A percentile compares a stretch with the other conserved stretches of the same genome.
Conservation (phyloP, 2,113 vertebrate genomes). For the Lepisosteus osseus region DNA sequence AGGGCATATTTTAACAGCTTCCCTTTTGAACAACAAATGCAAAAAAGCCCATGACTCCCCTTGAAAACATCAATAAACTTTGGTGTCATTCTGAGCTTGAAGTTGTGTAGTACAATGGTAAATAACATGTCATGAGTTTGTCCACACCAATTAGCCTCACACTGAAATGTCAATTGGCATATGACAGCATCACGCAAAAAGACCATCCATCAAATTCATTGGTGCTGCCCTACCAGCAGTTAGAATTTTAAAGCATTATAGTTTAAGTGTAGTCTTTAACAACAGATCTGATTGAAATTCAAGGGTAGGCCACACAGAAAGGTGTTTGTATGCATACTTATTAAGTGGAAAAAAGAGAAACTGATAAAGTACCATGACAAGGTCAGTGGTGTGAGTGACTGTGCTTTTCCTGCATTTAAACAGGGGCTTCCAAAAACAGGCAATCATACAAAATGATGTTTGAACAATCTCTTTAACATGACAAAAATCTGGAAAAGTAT, state of each 20-base stretch:
- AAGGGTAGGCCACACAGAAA: not conserved
- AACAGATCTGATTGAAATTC: not conserved
- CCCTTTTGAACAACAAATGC: not conserved
- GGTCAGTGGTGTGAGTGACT: too few relatives aligned
- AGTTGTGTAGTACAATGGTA: not conserved
- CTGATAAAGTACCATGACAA: too few relatives aligned
- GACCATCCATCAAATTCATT: not conserved
- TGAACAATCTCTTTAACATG: too few relatives aligned
- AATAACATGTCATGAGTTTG: not conserved
- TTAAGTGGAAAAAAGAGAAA: not conserved
- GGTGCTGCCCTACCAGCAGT: not conserved
- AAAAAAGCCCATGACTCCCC: not conserved
- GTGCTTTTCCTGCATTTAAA: too few relatives aligned
- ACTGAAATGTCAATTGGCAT: not conserved
- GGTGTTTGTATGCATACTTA: constrained; percentile 19
- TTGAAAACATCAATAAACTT: constrained; percentile 3
- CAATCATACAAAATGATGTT: too few relatives aligned
- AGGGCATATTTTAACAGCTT: not conserved
- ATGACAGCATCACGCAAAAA: not conserved
- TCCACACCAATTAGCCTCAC: not conserved
- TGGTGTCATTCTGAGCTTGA: not conserved
- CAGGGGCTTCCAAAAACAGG: too few relatives aligned
- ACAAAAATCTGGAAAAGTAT: too few relatives aligned
- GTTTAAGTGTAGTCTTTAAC: not conserved
- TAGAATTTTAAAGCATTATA: not conserved